Percentiles rank a stretch among this genome's conserved stretches.
Evolutionary conservation across 2,888 invertebrate genomes (phyloP).

Genomic region (Anoncus sp.): DNA sequence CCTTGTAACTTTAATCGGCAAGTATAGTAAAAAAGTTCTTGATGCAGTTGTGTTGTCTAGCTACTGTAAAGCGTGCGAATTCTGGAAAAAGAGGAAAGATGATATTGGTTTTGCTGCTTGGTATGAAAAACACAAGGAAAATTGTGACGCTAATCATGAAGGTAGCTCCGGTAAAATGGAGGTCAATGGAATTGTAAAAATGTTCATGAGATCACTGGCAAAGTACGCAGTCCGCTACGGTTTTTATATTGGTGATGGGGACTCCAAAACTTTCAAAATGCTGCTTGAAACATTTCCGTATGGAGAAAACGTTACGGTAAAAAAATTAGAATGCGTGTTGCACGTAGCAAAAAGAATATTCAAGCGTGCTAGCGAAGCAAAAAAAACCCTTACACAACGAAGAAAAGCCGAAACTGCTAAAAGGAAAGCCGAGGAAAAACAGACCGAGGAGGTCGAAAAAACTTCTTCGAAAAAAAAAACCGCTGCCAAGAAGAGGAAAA

Average conservation of each 20-base stretch:
- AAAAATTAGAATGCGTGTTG: conserved; percentile 10
- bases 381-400: conserved; percentile 39
- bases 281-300: not conserved
- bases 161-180: not conserved
- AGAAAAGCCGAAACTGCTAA: conserved; percentile 46
- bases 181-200: conserved; percentile 29
- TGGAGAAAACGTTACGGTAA: not conserved
- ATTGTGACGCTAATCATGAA: conserved; percentile 25
- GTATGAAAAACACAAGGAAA: conserved; percentile 1
- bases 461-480: conserved; percentile 42
- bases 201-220: conserved; percentile 35
- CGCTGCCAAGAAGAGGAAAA: conserved; percentile 24
- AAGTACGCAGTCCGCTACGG: not conserved
- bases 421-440: conserved; percentile 19
- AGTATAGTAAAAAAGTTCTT: no score
- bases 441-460: no score
- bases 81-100: no score
- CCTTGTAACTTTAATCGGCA: no score
- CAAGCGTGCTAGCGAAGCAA: conserved; percentile 52
- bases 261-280: not conserved
- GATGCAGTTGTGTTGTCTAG: no score
- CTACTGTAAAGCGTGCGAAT: no score
- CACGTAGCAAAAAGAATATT: conserved; percentile 24
- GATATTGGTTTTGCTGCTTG: no score
- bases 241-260: not conserved